Evolutionary conservation across 2,797 vertebrate genomes (phyloP).

Genomic region (Falco peregrinus): DNA sequence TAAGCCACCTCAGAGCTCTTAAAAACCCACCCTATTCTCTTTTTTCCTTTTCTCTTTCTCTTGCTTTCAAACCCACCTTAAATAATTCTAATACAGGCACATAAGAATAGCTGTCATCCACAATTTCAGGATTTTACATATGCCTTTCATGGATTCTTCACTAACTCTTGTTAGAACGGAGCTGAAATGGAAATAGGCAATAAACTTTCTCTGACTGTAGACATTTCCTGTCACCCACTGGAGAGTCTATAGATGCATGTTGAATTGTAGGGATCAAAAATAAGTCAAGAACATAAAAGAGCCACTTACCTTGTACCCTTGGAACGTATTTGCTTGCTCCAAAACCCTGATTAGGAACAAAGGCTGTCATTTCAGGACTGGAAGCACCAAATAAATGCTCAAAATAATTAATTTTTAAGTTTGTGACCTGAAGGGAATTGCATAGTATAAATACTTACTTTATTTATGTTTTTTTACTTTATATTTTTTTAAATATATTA

Average conservation of each 20-base stretch:
- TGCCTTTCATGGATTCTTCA: neutral
- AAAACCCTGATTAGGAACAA: neutral
- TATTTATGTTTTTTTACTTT: no score
- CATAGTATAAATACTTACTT: neutral
- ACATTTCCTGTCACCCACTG: neutral
- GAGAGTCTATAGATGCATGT: neutral
- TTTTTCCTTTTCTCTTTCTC: neutral
- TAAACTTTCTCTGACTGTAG: neutral
- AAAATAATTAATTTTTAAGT: neutral
- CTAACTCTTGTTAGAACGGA: neutral
- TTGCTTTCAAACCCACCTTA: neutral
- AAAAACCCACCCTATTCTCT: neutral
- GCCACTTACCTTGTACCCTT: neutral
- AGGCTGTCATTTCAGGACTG: neutral
- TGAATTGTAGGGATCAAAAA: neutral
- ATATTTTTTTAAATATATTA: no score
- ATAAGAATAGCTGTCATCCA: neutral
- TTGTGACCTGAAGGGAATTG: neutral
- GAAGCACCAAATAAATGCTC: neutral
- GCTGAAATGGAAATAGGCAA: neutral
- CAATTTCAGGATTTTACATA: neutral
- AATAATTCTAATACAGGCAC: neutral
- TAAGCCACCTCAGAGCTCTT: neutral
- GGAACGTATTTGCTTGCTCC: neutral
- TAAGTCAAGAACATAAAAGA: neutral